These are phyloP conservation scores for Telmatherina bonti DNA, from an alignment of 2,797 vertebrate genomes.

Conservation along the genomic window DNA sequence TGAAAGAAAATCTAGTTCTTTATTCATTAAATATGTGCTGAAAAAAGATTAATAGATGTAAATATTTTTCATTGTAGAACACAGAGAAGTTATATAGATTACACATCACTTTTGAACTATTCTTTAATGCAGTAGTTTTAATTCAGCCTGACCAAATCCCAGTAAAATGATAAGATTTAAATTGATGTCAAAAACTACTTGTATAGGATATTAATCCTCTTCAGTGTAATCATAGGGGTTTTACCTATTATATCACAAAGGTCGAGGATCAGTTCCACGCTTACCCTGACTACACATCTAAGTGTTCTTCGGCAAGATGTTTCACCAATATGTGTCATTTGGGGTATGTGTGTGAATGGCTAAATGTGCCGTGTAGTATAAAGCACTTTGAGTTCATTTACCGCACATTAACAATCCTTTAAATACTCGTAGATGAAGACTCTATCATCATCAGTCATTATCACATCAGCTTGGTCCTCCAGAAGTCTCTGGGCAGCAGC, in stretches of 20 bases:
- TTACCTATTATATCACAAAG: background rate
- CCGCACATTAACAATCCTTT: conserved; percentile 27
- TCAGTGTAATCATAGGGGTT: background rate
- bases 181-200: background rate
- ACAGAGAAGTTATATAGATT: background rate
- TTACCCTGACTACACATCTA: too few relatives aligned
- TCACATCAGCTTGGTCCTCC: conserved; percentile 69
- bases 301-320: too few relatives aligned
- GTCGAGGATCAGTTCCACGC: too few relatives aligned
- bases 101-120: background rate
- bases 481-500: conserved; percentile 75
- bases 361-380: too few relatives aligned
- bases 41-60: background rate
- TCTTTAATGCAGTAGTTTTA: too few relatives aligned
- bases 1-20: background rate
- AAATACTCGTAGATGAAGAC: conserved; percentile 65
- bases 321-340: too few relatives aligned
- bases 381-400: too few relatives aligned
- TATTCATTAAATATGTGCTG: background rate
- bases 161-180: background rate
- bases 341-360: too few relatives aligned
- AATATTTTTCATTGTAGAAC: background rate
- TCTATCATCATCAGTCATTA: conserved; percentile 58
- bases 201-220: background rate
- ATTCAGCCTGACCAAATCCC: background rate